phyloP scores from a whole-genome alignment of 2,113 vertebrate species.

The Rhagologus leucostigma region DNA sequence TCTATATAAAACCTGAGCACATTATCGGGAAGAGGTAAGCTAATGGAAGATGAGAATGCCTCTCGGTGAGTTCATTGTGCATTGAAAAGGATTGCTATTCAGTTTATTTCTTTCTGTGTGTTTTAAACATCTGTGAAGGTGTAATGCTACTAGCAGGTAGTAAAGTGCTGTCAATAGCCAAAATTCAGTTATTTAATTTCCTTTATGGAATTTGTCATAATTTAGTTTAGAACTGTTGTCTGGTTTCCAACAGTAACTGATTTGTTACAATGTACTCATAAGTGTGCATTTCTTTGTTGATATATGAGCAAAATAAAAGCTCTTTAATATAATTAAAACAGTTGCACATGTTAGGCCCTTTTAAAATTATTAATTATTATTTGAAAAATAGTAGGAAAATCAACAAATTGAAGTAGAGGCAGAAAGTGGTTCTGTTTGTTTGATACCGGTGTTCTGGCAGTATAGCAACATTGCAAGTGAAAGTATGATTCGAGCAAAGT shows the following conservation, averaged over 20 bases:
- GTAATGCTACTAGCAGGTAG: not conserved
- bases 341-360: accelerated
- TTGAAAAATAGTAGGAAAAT: not conserved
- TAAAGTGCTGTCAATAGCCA: not conserved
- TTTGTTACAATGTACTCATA: not conserved
- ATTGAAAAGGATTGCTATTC: not conserved
- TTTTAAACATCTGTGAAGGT: not conserved
- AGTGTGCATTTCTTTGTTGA: not conserved
- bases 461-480: not conserved
- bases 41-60: not conserved
- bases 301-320: not conserved
- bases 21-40: not conserved
- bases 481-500: not conserved
- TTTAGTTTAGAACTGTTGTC: not conserved
- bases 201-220: not conserved
- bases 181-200: not conserved
- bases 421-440: not conserved
- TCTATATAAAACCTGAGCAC: accelerated
- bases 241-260: not conserved
- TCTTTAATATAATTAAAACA: not conserved
- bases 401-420: accelerated
- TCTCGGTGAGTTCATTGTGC: not conserved
- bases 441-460: not conserved
- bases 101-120: not conserved
- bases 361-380: not conserved